Conservation (phyloP, 2,113 vertebrate species). For the Podarcis raffonei region DNA sequence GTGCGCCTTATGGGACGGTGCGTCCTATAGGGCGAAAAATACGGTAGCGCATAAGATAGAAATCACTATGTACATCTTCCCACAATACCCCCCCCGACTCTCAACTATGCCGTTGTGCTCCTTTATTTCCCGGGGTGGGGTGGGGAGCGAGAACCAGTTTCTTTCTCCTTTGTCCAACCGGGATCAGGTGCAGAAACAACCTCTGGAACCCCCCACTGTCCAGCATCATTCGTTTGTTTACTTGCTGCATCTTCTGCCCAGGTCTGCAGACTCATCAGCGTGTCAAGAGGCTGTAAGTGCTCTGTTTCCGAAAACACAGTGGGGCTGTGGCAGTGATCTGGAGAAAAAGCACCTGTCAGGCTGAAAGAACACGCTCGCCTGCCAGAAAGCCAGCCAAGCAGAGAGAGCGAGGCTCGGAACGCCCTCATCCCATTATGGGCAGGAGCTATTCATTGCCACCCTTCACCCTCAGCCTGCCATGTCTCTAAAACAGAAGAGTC, state of each 20-base stretch:
- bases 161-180: constrained; percentile 12
- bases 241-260: neutral
- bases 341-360: neutral
- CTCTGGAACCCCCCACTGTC: neutral
- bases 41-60: neutral
- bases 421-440: neutral
- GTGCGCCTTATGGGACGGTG: too few species aligned
- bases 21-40: too few species aligned
- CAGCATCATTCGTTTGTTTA: neutral
- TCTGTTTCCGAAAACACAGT: neutral
- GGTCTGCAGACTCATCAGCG: neutral
- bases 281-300: neutral
- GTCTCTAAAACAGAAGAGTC: neutral
- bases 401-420: neutral
- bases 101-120: too few species aligned
- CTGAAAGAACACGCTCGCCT: neutral
- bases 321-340: fast-evolving
- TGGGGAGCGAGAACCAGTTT: neutral
- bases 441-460: neutral
- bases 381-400: neutral
- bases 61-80: neutral
- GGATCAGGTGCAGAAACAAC: constrained; percentile 13
- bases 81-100: neutral
- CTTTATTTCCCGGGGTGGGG: too few species aligned
- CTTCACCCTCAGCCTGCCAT: neutral